phyloP scores from a whole-genome alignment of 23 tunicate genomes.

The Oikopleura albicans region DNA sequence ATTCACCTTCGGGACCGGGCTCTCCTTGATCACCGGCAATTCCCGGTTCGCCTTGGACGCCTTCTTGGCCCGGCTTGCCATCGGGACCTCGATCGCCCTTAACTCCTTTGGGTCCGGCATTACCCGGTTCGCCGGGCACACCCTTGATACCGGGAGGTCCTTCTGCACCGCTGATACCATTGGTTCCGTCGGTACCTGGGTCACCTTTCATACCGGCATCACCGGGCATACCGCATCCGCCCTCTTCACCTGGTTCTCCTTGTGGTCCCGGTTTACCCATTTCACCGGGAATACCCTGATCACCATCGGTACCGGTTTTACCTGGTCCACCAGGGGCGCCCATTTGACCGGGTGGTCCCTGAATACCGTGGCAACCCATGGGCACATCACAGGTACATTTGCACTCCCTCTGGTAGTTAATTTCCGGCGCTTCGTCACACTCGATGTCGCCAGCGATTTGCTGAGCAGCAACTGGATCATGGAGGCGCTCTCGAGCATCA shows the following conservation, averaged over 20 bases:
- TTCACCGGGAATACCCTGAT: constrained; percentile 1
- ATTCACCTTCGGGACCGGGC: neutral
- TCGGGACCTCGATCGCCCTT: neutral
- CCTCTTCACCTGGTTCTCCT: neutral
- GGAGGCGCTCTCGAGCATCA: neutral
- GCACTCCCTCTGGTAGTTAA: neutral
- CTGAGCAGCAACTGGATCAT: neutral
- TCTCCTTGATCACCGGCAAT: neutral
- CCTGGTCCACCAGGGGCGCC: neutral
- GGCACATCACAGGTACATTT: neutral
- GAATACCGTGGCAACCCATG: constrained; percentile 8
- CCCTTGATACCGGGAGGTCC: neutral
- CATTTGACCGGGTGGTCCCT: neutral
- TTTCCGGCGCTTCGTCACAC: neutral
- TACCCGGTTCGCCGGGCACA: neutral
- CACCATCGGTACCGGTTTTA: neutral
- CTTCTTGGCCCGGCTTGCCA: neutral
- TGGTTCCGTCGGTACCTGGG: neutral
- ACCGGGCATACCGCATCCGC: constrained; percentile 16
- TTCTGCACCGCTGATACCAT: neutral
- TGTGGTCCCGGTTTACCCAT: neutral
- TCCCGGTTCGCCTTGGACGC: constrained; percentile 3
- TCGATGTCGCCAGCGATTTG: neutral
- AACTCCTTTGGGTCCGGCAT: neutral
- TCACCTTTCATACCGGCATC: neutral